Conservation (phyloP, 2,113 vertebrate species). For the Bostrychus sinensis region DNA sequence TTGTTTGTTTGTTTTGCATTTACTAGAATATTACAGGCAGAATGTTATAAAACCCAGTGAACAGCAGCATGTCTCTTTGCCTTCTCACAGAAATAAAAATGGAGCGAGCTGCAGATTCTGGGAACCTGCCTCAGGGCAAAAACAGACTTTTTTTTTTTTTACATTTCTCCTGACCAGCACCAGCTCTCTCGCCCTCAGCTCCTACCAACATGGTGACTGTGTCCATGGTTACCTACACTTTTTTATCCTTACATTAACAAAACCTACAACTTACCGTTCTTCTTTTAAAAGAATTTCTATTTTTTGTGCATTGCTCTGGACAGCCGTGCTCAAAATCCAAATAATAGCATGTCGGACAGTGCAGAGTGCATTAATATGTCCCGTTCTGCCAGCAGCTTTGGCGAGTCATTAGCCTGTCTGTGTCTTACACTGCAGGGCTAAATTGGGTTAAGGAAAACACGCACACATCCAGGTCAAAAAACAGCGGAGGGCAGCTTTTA, state of each 20-base stretch:
- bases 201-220: slow-evolving; percentile 16
- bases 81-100: slow-evolving; percentile 12
- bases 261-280: background rate
- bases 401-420: slow-evolving; percentile 62
- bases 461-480: slow-evolving; percentile 60
- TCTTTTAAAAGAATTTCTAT: background rate
- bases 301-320: background rate
- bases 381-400: slow-evolving; percentile 46
- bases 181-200: slow-evolving; percentile 10
- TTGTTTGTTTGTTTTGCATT: background rate
- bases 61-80: slow-evolving; percentile 7
- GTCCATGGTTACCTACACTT: slow-evolving; percentile 17
- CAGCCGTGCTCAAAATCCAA: slow-evolving; percentile 14
- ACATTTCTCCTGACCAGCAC: slow-evolving; percentile 17
- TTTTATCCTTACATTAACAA: background rate
- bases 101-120: slow-evolving; percentile 14
- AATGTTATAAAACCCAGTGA: slow-evolving; percentile 12
- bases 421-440: slow-evolving; percentile 60
- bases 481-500: slow-evolving; percentile 61
- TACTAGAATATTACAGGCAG: background rate
- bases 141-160: slow-evolving; percentile 17
- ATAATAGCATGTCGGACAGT: slow-evolving; percentile 26
- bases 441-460: slow-evolving; percentile 71
- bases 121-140: slow-evolving; percentile 28
- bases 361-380: slow-evolving; percentile 38